Evolutionary conservation across 2,113 vertebrate genomes (phyloP).

Genomic region (Naja naja): DNA sequence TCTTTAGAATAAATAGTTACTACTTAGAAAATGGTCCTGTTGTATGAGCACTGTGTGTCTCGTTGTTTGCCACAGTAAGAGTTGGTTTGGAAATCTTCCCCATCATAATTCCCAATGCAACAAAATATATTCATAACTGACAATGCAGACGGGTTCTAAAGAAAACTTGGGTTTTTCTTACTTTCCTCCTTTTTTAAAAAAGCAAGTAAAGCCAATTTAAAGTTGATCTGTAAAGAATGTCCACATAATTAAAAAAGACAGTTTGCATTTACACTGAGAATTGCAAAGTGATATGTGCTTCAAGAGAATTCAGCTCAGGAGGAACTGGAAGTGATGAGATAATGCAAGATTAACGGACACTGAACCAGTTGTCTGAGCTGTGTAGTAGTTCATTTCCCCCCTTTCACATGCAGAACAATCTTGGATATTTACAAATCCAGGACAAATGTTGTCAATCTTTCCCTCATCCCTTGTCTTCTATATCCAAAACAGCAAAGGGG

Average conservation of each 20-base stretch:
- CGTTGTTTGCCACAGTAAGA: neutral
- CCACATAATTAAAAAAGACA: constrained; percentile 13
- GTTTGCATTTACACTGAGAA: neutral
- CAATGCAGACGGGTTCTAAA: neutral
- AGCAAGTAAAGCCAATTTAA: neutral
- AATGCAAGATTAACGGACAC: neutral
- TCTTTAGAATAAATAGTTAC: neutral
- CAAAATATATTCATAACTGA: neutral
- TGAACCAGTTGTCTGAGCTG: neutral
- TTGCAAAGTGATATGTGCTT: neutral
- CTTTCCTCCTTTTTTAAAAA: neutral
- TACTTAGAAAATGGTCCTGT: neutral
- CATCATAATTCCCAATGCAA: neutral
- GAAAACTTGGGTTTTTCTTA: neutral
- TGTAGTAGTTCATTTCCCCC: neutral
- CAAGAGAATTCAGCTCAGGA: constrained; percentile 5
- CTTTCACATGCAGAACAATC: neutral
- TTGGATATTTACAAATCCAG: neutral
- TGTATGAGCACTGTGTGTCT: neutral
- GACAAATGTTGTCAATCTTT: neutral
- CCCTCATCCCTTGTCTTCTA: neutral
- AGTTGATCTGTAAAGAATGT: constrained; percentile 2
- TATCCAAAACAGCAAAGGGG: constrained; percentile 19
- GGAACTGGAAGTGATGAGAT: neutral
- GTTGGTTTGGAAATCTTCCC: too few relatives aligned